Percentiles rank a stretch among this genome's conserved stretches.
Evolutionary conservation across 23 tunicate species (phyloP).

Genomic region (Botrylloides violaceus): DNA sequence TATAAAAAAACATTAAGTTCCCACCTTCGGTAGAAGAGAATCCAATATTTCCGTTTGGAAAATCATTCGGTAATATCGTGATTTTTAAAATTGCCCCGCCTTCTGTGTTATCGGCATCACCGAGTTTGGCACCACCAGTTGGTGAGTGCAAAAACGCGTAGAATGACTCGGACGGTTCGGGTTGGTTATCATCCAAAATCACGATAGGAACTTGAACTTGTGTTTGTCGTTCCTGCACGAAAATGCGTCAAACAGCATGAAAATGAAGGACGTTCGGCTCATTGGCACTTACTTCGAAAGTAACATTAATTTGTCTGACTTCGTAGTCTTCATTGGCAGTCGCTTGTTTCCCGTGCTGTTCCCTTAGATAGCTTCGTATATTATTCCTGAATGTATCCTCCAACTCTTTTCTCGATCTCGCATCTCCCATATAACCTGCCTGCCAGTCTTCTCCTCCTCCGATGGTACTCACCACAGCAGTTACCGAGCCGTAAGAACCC

Average conservation of each 20-base stretch:
- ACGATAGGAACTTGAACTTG: constrained; percentile 41
- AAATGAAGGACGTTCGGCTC: not conserved
- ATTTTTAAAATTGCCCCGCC: constrained; percentile 26
- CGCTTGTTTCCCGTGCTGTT: constrained; percentile 26
- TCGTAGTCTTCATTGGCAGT: constrained; percentile 56
- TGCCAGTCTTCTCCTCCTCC: constrained; percentile 35
- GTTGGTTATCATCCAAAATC: constrained; percentile 43
- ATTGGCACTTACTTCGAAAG: constrained; percentile 35
- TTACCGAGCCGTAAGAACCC: constrained; percentile 48
- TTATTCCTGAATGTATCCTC: not conserved
- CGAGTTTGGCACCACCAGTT: constrained; percentile 61
- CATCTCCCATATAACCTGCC: constrained; percentile 6
- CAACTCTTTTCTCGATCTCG: not conserved
- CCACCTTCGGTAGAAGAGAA: constrained; percentile 19
- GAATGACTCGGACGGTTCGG: constrained; percentile 70
- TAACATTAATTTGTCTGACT: constrained; percentile 34
- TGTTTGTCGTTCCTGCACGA: constrained; percentile 30
- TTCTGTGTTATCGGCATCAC: constrained; percentile 9
- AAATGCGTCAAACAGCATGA: not conserved
- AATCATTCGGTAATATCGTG: constrained; percentile 51
- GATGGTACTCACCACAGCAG: constrained; percentile 25
- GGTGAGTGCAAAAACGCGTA: constrained; percentile 53
- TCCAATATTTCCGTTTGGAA: constrained; percentile 58
- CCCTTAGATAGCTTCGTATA: not conserved
- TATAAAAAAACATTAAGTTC: not conserved